These are phyloP conservation scores for Embiotoca jacksoni DNA, from an alignment of 2,113 vertebrate species.

Conservation along the genomic window DNA sequence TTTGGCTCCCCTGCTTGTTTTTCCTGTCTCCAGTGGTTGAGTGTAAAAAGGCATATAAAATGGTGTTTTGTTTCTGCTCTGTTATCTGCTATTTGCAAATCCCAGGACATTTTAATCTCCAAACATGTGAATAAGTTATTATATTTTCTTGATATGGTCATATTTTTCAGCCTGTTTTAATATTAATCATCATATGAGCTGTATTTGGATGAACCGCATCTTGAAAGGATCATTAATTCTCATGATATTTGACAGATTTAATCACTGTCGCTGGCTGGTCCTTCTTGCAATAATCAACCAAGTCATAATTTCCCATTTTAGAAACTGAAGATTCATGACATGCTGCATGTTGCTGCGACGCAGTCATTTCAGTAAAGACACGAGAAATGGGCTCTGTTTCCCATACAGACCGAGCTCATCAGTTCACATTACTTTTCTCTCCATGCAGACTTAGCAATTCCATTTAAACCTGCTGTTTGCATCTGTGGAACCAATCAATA, in stretches of 20 bases:
- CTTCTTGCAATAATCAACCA: not conserved
- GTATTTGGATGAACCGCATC: slow-evolving; percentile 9
- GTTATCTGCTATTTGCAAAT: slow-evolving; percentile 8
- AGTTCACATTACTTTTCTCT: slow-evolving; percentile 61
- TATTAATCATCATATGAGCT: not conserved
- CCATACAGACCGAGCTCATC: slow-evolving; percentile 49
- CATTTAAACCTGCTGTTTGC: slow-evolving; percentile 72
- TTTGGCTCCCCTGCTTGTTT: slow-evolving; percentile 34
- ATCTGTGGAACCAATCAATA: slow-evolving; percentile 71
- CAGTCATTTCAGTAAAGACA: slow-evolving; percentile 2
- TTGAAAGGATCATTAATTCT: slow-evolving; percentile 20
- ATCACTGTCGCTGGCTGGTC: slow-evolving; percentile 4
- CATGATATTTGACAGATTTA: slow-evolving; percentile 19
- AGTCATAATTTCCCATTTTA: not conserved
- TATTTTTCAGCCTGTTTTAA: not conserved
- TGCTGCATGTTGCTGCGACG: not conserved
- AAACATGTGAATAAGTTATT: slow-evolving; percentile 39
- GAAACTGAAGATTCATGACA: slow-evolving; percentile 6
- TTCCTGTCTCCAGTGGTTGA: slow-evolving; percentile 32
- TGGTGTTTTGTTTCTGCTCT: not conserved
- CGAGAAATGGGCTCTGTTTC: slow-evolving; percentile 35
- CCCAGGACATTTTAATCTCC: slow-evolving; percentile 20
- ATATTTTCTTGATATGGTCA: slow-evolving; percentile 11
- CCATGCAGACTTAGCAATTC: slow-evolving; percentile 53
- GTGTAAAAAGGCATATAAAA: slow-evolving; percentile 24